A percentile compares a stretch with the other conserved stretches of the same genome.
Evolutionary conservation across 2,797 vertebrate species (phyloP).

Genomic region (Platyrinchus mystaceus): DNA sequence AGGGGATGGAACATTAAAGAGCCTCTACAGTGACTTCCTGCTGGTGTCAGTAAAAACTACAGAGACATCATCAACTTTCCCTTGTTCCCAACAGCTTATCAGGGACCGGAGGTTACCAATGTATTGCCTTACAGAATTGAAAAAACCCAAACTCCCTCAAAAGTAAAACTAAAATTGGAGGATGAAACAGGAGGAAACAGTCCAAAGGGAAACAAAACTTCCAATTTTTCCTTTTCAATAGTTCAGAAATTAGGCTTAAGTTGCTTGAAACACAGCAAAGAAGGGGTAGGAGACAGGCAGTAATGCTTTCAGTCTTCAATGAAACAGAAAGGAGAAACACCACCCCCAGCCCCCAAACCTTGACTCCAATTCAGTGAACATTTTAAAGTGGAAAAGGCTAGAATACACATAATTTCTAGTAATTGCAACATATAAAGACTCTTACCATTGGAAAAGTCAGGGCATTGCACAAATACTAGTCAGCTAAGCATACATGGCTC

Average conservation of each 20-base stretch:
- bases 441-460: background rate
- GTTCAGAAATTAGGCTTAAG: background rate
- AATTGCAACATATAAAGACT: background rate
- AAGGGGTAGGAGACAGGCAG: background rate
- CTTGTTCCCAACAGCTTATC: slow-evolving; percentile 38
- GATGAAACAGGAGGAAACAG: background rate
- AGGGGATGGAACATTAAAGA: slow-evolving; percentile 41
- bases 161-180: background rate
- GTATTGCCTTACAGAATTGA: background rate
- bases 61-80: slow-evolving; percentile 48
- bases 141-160: background rate
- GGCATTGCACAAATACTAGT: background rate
- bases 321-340: background rate
- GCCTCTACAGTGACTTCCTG: slow-evolving; percentile 50
- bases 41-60: slow-evolving; percentile 48
- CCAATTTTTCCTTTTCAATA: background rate
- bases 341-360: background rate
- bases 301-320: background rate
- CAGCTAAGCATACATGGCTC: background rate
- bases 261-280: background rate
- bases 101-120: background rate
- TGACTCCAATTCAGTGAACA: background rate
- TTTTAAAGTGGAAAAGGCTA: background rate
- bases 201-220: background rate
- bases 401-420: background rate